Base-by-base conservation (phyloP, 2,113 vertebrate species). In the Myiozetetes cayanensis region DNA sequence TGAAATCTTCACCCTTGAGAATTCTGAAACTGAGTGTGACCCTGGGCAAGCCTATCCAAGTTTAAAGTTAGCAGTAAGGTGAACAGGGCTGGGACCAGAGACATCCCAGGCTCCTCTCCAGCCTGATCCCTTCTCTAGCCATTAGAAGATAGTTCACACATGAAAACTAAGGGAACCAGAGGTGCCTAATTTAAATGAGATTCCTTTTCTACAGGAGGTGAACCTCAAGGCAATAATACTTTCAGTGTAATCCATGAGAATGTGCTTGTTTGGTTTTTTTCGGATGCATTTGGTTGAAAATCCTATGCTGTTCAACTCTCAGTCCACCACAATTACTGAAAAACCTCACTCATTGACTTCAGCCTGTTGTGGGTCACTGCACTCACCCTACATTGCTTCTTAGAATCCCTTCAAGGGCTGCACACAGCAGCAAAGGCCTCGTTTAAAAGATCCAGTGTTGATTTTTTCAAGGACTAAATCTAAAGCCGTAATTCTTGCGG, bases 71-170 rank as follows among this genome's bases (percentile, higher is more conserved):
- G 67, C n/a, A 5, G 3, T 76, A 73, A 19, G 55, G 30, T 37
- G 35, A 85, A 72, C 2, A 1, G 43, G 37, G 47, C 71, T 55
- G 27, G 39, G 73, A 33, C 27, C 58, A 58, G 67, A 53, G 63
- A 50, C 39, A n/a, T 77, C 50, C 30, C 35, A 18, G 65, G 25
- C 18, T 19, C 20, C 23, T 33, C 43, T 74, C 84, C 37, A 37
- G 55, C 37, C 50, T 44, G 46, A 61, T 14, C 53, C 61, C 16
- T 56, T 47, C 55, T 66, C 70, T 19, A 23, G 44, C 2, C 2
- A 39, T 37, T 53, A 23, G n/a, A 46, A 2, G 12, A 6, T 4
- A 47, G 35, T 13, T 85, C 55, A 72, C 58, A 30, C 0, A 0
- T 39, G 59, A 73, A 63, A 35, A n/a, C 58, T 37, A 80, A 62